Evolutionary conservation across 2,797 vertebrate species (phyloP).

Genomic region (Dromococcyx pavoninus): DNA sequence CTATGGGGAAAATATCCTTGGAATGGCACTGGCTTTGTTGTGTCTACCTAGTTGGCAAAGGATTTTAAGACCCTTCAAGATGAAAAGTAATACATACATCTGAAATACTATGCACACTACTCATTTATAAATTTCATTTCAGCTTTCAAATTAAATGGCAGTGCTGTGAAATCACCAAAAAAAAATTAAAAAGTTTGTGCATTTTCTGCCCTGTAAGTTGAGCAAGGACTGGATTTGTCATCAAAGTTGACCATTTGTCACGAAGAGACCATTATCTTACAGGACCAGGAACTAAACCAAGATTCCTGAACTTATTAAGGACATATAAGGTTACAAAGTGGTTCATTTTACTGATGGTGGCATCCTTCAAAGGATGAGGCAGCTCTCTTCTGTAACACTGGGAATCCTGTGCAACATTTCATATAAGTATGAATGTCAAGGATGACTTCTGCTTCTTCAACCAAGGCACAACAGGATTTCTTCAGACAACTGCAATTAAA

Average conservation of each 20-base stretch:
- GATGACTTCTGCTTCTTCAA: background rate
- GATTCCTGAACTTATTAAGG: background rate
- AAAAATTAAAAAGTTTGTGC: background rate
- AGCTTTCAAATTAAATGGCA: background rate
- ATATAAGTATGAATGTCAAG: background rate
- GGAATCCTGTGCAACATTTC: background rate
- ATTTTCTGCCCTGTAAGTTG: background rate
- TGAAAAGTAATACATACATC: background rate
- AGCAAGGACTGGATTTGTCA: background rate
- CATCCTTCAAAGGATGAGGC: background rate
- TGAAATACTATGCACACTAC: background rate
- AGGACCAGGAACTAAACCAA: background rate
- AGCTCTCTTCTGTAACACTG: background rate
- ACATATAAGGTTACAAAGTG: background rate
- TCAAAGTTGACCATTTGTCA: background rate
- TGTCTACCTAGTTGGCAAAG: background rate
- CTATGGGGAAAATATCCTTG: background rate
- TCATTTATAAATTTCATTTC: background rate
- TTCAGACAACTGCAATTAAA: background rate
- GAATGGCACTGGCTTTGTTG: background rate
- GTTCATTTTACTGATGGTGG: background rate
- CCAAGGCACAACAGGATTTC: background rate
- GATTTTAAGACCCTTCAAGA: background rate
- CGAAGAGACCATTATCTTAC: background rate
- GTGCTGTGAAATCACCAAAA: background rate